Base-by-base conservation (phyloP, 1,140 invertebrate genomes). In the Pentalonia nigronervosa region DNA sequence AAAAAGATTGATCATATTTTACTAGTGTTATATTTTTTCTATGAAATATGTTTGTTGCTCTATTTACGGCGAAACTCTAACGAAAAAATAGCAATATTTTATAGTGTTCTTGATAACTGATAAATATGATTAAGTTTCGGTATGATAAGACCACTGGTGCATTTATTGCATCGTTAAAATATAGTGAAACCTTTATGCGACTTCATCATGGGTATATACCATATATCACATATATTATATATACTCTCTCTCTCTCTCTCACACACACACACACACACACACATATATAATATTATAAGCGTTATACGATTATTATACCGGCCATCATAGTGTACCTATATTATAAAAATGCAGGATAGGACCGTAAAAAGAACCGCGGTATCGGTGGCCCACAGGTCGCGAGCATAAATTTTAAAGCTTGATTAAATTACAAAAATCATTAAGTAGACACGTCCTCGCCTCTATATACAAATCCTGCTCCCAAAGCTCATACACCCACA, bases 121-220 rank as follows among this genome's bases (percentile, higher is more conserved):
- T 89, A 53, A 89, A 47, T 53, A 53, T 53, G 87, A 89, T 89
- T 89, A 89, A 89, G n/a, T 89, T 89, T 56, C 3, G 50, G 88
- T 17, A 21, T 41, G n/a, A 89, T 41, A 53, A 89, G 8, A 34
- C 34, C 47, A 48, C n/a, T 41, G 34, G 34, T 47, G 87, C 36
- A 25, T 89, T 56, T 56, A 56, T 89, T 30, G 25, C 48, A 36
- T 30, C 30, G 47, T 87, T 87, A 48, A 56, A 86, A 47, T 41
- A 11, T 48, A 45, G 84, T 47, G 25, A 47, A 47, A 47, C 36
- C 3, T 86, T 86, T 86, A 30, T 20, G 41, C 9, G 36, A 84
- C 83, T 36, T 30, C 23, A 41, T 84, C 41, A 41, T 83, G 36
- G n/a, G 36, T 83, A 36, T 81, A 81, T 50, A 50, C 21, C 3